phyloP scores from a whole-genome alignment of 92 coral and sea anemone species.

The Scolanthus callimorphus region DNA sequence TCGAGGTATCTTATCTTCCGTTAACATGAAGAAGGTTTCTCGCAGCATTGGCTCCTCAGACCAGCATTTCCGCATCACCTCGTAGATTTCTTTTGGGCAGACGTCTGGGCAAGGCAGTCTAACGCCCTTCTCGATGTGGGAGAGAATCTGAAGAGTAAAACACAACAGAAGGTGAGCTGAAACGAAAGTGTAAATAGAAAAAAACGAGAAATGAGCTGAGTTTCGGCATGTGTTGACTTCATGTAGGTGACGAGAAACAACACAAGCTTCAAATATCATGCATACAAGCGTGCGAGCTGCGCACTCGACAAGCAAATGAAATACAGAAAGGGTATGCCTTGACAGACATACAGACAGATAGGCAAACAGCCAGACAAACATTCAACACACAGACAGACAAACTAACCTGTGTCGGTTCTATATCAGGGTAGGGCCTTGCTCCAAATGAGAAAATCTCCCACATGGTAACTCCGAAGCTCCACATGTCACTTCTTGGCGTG shows the following conservation, averaged over 20 bases:
- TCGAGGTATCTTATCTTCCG: no score
- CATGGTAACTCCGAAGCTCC: slow-evolving; percentile 95
- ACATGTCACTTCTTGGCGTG: slow-evolving; percentile 82
- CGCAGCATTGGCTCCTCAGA: slow-evolving; percentile 24
- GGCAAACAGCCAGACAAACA: no score
- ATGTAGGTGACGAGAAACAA: no score
- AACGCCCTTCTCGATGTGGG: slow-evolving; percentile 43
- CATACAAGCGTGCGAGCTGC: no score
- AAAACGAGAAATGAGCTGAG: no score
- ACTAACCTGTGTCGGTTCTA: slow-evolving; percentile 31
- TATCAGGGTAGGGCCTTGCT: slow-evolving; percentile 47
- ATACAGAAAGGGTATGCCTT: no score
- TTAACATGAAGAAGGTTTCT: slow-evolving; percentile 45
- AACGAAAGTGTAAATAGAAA: no score
- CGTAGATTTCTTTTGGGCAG: slow-evolving; percentile 66
- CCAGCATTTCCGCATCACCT: slow-evolving; percentile 73
- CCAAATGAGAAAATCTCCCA: slow-evolving; percentile 95
- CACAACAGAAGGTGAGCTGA: no score
- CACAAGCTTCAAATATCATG: no score
- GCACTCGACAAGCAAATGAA: no score
- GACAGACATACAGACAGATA: no score
- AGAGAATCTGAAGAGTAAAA: slow-evolving; percentile 58
- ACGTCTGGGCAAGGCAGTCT: slow-evolving; percentile 52
- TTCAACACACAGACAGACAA: background rate
- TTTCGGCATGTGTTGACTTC: no score